Base-by-base conservation (phyloP, 2,113 vertebrate genomes). In the Syngnathus floridae region DNA sequence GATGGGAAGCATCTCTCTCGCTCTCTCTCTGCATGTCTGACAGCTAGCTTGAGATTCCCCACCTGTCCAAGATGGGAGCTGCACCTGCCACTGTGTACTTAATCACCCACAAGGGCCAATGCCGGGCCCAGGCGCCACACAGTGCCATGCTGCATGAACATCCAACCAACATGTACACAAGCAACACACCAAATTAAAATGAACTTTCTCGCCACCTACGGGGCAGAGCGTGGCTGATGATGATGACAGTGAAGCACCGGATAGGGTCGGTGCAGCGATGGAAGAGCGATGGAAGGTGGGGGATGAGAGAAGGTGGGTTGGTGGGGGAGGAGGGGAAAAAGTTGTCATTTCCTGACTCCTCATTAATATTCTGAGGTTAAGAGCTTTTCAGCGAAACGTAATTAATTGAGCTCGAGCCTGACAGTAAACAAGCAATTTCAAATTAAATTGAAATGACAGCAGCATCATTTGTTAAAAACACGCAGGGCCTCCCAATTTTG, bases 381-480 rank as follows among this genome's bases (percentile, higher is more conserved):
- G 95, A 97, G 94, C 95, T 95, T 98, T 98, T 98, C 95, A 95
- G 94, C 94, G 94, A 97, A 98, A 98, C 94, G 94, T 98, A 98
- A 98, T 98, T 99, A 97, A 98, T 98, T 97, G 95, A 96, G 95
- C 93, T 94, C 90, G 93, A 91, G 93, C 93, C 86, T 95, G 96
- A 98, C 94, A 96, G 95, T 98, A 99, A 98, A 99, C 95, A 99
- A 98, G 95, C 95, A 96, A 98, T 98, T 99, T 98, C 95, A 97
- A 97, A 98, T 98, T 98, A 98, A 97, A 97, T 93, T 91, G 90
- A 98, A 98, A 97, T 97, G 95, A 99, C 94, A 95, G 97, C 93
- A 86, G 91, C 92, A 93, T 98, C 95, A 95, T 97, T 98, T 97
- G 95, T 96, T 86, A 88, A 89, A 91, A 97, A 95, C 91, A 94